phyloP scores from a whole-genome alignment of 2,888 invertebrate species.

The Acleris sparsana region DNA sequence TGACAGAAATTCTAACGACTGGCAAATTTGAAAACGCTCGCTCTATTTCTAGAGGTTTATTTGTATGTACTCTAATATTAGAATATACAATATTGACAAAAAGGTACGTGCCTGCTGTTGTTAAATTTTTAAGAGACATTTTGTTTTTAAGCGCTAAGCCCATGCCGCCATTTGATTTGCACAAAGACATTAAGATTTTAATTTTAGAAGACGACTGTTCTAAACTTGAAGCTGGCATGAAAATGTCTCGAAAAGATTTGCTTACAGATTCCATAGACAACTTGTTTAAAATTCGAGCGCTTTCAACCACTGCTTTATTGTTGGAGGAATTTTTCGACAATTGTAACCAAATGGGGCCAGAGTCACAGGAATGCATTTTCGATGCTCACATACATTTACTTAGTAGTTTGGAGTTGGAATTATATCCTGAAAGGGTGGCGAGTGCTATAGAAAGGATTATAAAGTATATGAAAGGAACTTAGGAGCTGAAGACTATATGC shows the following conservation, averaged over 20 bases:
- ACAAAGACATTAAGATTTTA: slow-evolving; percentile 81
- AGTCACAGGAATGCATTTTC: slow-evolving; percentile 76
- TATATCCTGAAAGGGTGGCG: slow-evolving; percentile 85
- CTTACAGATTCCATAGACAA: slow-evolving; percentile 76
- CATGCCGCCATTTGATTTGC: slow-evolving; percentile 87
- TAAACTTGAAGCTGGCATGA: slow-evolving; percentile 58
- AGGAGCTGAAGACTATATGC: slow-evolving; percentile 83
- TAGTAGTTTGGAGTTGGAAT: slow-evolving; percentile 80
- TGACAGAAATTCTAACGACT: slow-evolving; percentile 89
- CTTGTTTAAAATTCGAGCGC: slow-evolving; percentile 85
- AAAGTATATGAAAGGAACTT: slow-evolving; percentile 75
- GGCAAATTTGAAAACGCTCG: slow-evolving; percentile 85
- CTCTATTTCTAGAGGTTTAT: slow-evolving; percentile 91
- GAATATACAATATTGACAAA: slow-evolving; percentile 92
- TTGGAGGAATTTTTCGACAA: slow-evolving; percentile 83
- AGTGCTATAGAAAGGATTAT: slow-evolving; percentile 68
- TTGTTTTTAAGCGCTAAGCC: slow-evolving; percentile 88
- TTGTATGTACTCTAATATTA: slow-evolving; percentile 87
- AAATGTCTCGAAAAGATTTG: slow-evolving; percentile 85
- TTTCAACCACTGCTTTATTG: slow-evolving; percentile 82
- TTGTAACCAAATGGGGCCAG: slow-evolving; percentile 62
- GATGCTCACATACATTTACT: slow-evolving; percentile 82
- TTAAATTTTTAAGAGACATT: slow-evolving; percentile 91
- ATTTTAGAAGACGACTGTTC: slow-evolving; percentile 81
- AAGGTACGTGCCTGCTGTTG: slow-evolving; percentile 90